Percentiles rank a stretch among this genome's conserved stretches.
phyloP scores from a whole-genome alignment of 1,140 invertebrate species.

The Anagrus nilaparvatae region DNA sequence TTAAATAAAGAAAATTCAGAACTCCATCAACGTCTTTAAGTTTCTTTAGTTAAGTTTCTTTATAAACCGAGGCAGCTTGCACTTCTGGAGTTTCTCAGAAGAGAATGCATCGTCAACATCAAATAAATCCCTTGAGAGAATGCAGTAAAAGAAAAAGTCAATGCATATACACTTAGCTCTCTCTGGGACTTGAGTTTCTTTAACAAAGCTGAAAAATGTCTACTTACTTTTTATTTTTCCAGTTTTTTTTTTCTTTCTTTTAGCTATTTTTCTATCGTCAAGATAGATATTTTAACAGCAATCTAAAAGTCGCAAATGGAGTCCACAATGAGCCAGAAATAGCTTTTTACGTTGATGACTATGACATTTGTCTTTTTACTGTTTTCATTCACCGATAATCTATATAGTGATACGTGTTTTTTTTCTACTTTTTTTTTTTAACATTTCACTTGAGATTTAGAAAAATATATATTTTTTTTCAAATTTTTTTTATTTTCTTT shows the following conservation, averaged over 20 bases:
- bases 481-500: not conserved
- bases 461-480: not conserved
- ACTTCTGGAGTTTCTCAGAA: too few species aligned
- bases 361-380: slow-evolving; percentile 36
- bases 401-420: not conserved
- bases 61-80: too few species aligned
- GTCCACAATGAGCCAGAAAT: slow-evolving; percentile 43
- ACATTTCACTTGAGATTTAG: slow-evolving; percentile 1
- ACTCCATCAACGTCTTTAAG: slow-evolving; percentile 37
- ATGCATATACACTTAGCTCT: slow-evolving; percentile 14
- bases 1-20: too few species aligned
- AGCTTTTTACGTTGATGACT: slow-evolving; percentile 35
- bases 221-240: slow-evolving; percentile 41
- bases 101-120: too few species aligned
- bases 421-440: slow-evolving; percentile 7
- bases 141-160: slow-evolving; percentile 5
- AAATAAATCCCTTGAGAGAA: too few species aligned
- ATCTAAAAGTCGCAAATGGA: slow-evolving; percentile 44
- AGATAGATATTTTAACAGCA: slow-evolving; percentile 40
- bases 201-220: slow-evolving; percentile 32
- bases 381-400: slow-evolving; percentile 15
- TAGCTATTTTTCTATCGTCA: slow-evolving; percentile 43
- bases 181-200: slow-evolving; percentile 20
- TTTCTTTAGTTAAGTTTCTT: too few species aligned
- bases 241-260: slow-evolving; percentile 34